A percentile compares a stretch with the other conserved stretches of the same genome.
These are phyloP conservation scores for Atherinomorus stipes DNA, from an alignment of 2,113 vertebrate genomes.

Conservation along the genomic window DNA sequence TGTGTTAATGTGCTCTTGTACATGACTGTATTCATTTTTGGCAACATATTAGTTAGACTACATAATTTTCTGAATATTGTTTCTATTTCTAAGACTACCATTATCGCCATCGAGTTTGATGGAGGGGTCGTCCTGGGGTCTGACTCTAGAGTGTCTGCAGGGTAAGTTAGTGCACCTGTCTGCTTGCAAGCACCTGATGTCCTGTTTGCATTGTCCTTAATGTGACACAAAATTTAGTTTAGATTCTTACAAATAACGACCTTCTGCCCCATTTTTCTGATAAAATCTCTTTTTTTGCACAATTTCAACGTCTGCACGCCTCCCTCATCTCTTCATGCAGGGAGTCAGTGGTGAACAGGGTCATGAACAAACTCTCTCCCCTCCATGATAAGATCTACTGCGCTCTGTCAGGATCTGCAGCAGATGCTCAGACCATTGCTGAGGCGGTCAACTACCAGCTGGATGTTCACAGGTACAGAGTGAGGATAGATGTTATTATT, in stretches of 20 bases:
- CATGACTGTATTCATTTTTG: neutral
- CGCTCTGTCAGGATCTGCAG: conserved; percentile 89
- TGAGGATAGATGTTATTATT: neutral
- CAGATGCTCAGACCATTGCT: conserved; percentile 89
- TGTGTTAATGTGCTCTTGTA: neutral
- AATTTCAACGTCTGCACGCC: neutral
- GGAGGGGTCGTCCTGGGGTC: conserved; percentile 90
- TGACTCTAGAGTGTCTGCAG: conserved; percentile 90
- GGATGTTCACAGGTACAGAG: conserved; percentile 87
- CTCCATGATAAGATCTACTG: conserved; percentile 89
- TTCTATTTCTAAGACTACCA: conserved; percentile 85
- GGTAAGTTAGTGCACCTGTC: conserved; percentile 75
- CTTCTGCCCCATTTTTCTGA: too few species aligned
- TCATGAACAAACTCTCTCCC: conserved; percentile 89
- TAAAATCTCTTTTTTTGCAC: too few species aligned
- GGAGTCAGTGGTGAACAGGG: conserved; percentile 85
- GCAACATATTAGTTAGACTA: too few species aligned
- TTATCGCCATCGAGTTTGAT: conserved; percentile 87
- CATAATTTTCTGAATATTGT: neutral
- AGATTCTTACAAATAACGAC: too few species aligned
- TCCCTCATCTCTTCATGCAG: conserved; percentile 59
- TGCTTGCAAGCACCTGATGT: neutral
- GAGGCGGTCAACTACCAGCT: conserved; percentile 89
- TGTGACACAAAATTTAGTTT: too few species aligned
- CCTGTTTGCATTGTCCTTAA: neutral